Conservation (phyloP, 2,888 invertebrate genomes). For the Scelioninae gen. 1 region DNA sequence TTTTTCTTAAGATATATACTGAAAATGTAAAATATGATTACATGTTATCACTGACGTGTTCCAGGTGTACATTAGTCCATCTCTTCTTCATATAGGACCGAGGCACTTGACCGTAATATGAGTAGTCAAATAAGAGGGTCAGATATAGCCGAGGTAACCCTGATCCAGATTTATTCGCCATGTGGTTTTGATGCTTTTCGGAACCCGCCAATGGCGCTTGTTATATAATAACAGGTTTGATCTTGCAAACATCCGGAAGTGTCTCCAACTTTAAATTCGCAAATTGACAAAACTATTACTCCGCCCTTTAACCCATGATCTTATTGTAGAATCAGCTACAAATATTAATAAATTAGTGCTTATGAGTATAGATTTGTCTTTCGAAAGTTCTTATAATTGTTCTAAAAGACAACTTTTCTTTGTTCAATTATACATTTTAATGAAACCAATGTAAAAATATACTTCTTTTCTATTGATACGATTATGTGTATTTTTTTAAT, state of each 20-base stretch:
- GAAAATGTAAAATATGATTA: not conserved
- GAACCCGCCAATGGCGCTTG: slow-evolving; percentile 66
- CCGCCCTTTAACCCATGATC: not conserved
- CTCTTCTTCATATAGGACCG: slow-evolving; percentile 73
- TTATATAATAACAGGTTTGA: slow-evolving; percentile 58
- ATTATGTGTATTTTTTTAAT: too few relatives aligned
- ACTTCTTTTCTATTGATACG: too few relatives aligned
- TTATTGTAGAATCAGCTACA: too few relatives aligned
- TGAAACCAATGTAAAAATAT: too few relatives aligned
- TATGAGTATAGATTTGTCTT: too few relatives aligned
- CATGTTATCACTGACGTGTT: slow-evolving; percentile 75
- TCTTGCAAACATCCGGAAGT: slow-evolving; percentile 57
- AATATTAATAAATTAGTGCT: too few relatives aligned
- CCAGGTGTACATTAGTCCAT: slow-evolving; percentile 65
- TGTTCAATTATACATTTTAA: too few relatives aligned
- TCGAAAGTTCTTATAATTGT: too few relatives aligned
- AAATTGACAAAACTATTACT: slow-evolving; percentile 7
- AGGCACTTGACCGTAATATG: slow-evolving; percentile 82
- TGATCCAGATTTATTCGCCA: slow-evolving; percentile 84
- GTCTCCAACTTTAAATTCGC: slow-evolving; percentile 20
- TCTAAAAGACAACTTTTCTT: too few relatives aligned
- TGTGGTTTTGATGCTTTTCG: slow-evolving; percentile 78
- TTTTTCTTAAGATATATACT: not conserved
- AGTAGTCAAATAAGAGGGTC: slow-evolving; percentile 83
- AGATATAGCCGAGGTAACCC: slow-evolving; percentile 83